Evolutionary conservation across 2,797 vertebrate genomes (phyloP).

Genomic region (Macropus fuliginosus): DNA sequence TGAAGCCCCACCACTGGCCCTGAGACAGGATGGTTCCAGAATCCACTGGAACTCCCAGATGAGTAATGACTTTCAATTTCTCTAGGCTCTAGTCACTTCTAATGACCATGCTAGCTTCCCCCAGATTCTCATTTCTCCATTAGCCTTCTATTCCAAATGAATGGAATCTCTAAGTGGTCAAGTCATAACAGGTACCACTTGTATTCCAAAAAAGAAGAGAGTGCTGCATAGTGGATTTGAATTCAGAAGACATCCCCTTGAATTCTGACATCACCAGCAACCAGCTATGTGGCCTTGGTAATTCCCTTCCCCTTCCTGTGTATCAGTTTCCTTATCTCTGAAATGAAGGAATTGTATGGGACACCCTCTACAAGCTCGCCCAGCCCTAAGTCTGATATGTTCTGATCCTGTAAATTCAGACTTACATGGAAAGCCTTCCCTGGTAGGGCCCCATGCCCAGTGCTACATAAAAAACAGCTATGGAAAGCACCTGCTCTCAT

Average conservation of each 20-base stretch:
- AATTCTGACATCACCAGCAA: not conserved
- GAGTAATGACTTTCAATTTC: conserved; percentile 78
- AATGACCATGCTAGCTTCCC: conserved; percentile 69
- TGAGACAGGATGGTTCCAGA: conserved; percentile 63
- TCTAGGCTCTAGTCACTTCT: conserved; percentile 77
- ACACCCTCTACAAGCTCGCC: not conserved
- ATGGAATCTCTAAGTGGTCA: not conserved
- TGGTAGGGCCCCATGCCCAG: not conserved
- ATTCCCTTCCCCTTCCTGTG: not conserved
- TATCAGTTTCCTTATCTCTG: not conserved
- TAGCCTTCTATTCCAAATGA: conserved; percentile 69
- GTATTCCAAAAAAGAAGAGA: not conserved
- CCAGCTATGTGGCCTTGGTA: not conserved
- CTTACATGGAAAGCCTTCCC: not conserved
- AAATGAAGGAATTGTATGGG: not conserved
- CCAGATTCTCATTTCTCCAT: conserved; percentile 76
- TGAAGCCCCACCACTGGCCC: conserved; percentile 49
- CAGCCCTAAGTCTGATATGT: not conserved
- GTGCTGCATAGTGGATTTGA: not conserved
- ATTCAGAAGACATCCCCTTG: not conserved
- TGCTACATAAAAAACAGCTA: not conserved
- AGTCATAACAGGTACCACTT: not conserved
- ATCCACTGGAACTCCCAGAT: conserved; percentile 54
- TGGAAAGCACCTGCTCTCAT: not conserved
- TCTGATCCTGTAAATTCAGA: not conserved